A percentile compares a stretch with the other conserved stretches of the same genome.
phyloP scores from a whole-genome alignment of 1,140 invertebrate genomes.

The Anadara kagoshimensis region DNA sequence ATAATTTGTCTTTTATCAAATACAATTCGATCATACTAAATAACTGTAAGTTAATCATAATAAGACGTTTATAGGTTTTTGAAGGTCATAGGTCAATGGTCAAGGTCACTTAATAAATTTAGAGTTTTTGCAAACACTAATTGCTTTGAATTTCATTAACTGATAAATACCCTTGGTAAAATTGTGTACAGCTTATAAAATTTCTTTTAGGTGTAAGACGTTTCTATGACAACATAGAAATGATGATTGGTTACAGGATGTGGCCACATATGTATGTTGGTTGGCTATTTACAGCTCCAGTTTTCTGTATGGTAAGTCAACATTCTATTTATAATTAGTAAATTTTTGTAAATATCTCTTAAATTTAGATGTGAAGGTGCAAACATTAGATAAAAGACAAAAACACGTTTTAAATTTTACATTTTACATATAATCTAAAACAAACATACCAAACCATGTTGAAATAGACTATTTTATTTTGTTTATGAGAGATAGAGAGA shows the following conservation, averaged over 20 bases:
- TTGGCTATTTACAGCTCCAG: conserved; percentile 78
- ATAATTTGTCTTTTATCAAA: too few relatives aligned
- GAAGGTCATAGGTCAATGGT: too few relatives aligned
- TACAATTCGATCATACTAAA: too few relatives aligned
- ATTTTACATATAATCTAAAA: not conserved
- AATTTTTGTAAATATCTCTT: not conserved
- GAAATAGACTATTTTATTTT: not conserved
- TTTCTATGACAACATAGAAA: conserved; percentile 79
- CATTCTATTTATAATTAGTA: not conserved
- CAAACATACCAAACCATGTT: not conserved
- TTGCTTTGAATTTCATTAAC: not conserved
- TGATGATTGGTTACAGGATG: conserved; percentile 80
- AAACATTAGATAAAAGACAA: not conserved
- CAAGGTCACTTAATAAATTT: too few relatives aligned
- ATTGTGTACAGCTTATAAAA: not conserved
- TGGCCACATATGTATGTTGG: conserved; percentile 79
- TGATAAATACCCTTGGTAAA: not conserved
- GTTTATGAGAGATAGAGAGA: not conserved
- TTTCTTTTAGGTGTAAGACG: conserved; percentile 75
- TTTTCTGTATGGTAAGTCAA: conserved; percentile 77
- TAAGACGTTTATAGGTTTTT: too few relatives aligned
- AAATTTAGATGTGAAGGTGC: not conserved
- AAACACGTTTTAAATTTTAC: not conserved
- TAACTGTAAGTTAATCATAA: too few relatives aligned
- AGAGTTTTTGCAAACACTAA: not conserved